These are phyloP conservation scores for Bungarus multicinctus DNA, from an alignment of 2,113 vertebrate species.

Conservation along the genomic window DNA sequence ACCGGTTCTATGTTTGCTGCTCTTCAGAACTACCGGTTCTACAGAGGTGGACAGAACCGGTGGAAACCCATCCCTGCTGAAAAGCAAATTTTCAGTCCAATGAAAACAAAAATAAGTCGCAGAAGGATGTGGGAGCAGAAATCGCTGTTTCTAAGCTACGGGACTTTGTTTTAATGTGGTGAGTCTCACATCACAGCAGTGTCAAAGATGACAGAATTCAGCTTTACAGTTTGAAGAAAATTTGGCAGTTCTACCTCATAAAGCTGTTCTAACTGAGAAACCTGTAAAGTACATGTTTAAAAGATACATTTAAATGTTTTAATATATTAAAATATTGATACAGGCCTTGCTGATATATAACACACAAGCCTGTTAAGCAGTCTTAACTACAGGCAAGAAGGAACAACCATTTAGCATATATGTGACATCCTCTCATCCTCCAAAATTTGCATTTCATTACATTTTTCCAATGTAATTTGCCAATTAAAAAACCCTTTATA, in stretches of 20 bases:
- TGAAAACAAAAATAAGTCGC: constrained; percentile 40
- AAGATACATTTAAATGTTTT: background rate
- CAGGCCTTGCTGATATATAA: background rate
- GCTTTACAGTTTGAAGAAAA: background rate
- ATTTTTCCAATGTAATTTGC: background rate
- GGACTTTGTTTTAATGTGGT: background rate
- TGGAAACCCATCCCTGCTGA: no score
- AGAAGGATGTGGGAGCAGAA: constrained; percentile 14
- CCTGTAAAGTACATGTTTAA: background rate
- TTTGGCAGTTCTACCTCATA: background rate
- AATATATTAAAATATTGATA: background rate
- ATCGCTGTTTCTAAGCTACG: constrained; percentile 4
- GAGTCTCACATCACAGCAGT: background rate
- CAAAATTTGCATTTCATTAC: background rate
- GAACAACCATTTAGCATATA: background rate
- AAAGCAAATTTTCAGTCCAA: constrained; percentile 19
- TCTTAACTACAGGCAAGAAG: background rate
- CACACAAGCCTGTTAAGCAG: background rate
- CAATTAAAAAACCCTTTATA: background rate
- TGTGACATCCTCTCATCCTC: background rate
- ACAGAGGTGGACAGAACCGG: no score
- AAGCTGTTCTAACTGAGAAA: background rate
- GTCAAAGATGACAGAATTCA: background rate
- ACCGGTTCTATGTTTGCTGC: no score
- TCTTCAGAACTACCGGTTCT: no score